Percentiles rank a stretch among this genome's conserved stretches.
phyloP scores from a whole-genome alignment of 2,113 vertebrate genomes.

The Chelonoidis abingdonii region DNA sequence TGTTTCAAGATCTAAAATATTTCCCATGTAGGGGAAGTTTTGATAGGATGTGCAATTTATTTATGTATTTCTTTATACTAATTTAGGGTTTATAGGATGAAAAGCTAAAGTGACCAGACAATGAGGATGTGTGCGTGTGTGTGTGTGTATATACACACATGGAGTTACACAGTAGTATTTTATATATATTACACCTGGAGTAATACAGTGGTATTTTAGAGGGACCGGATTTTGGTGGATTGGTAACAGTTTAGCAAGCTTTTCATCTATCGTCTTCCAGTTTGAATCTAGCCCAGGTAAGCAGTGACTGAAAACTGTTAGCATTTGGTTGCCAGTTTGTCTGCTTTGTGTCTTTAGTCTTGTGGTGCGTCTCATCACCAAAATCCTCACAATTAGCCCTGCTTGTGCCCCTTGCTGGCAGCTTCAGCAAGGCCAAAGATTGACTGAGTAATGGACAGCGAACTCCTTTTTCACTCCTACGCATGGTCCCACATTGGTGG shows the following conservation, averaged over 20 bases:
- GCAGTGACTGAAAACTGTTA: not conserved
- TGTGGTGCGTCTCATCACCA: not conserved
- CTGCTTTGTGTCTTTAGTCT: not conserved
- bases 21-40: not conserved
- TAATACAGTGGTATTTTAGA: not conserved
- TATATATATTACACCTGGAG: not conserved
- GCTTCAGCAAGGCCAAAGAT: not conserved
- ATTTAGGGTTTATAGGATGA: not conserved
- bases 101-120: not conserved
- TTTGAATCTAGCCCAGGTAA: not conserved
- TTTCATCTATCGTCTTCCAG: not conserved
- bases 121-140: not conserved
- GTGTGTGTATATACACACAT: accelerated
- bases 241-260: not conserved
- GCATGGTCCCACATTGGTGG: not conserved
- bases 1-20: not conserved
- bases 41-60: not conserved
- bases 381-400: not conserved
- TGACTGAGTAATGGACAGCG: not conserved
- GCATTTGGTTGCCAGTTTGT: not conserved
- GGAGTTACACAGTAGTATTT: no score
- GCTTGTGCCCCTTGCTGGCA: not conserved
- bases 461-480: not conserved
- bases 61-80: not conserved
- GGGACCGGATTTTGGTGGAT: not conserved